phyloP scores from a whole-genome alignment of 2,797 vertebrate genomes.

The Rhyacichthys aspro region DNA sequence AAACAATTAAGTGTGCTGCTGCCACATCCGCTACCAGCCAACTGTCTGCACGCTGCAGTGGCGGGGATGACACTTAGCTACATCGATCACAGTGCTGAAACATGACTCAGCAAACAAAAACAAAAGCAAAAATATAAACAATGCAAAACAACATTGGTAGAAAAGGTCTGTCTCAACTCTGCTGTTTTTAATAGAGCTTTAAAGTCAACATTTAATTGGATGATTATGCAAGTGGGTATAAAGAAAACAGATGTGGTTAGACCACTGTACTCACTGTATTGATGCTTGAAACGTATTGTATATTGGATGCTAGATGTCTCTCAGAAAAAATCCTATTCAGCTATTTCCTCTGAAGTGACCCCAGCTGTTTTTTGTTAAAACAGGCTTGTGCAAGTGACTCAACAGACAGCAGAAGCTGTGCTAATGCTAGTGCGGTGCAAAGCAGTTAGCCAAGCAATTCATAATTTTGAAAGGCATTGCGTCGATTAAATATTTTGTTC shows the following conservation, averaged over 20 bases:
- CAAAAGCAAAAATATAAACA: not conserved
- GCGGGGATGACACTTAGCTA: not conserved
- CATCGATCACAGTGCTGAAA: not conserved
- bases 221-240: constrained; percentile 28
- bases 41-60: constrained; percentile 13
- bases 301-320: constrained; percentile 1
- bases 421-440: too few species aligned
- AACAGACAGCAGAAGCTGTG: constrained; percentile 8
- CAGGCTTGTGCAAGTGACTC: constrained; percentile 15
- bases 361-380: constrained; percentile 62
- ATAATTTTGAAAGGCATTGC: not conserved
- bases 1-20: constrained; percentile 73
- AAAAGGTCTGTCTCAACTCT: constrained; percentile 3
- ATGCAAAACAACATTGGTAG: not conserved
- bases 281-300: constrained; percentile 6
- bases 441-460: not conserved
- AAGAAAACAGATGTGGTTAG: constrained; percentile 26
- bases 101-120: constrained; percentile 16
- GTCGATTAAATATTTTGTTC: too few species aligned
- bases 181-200: constrained; percentile 31
- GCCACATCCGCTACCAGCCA: constrained; percentile 68
- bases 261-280: constrained; percentile 5
- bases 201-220: constrained; percentile 33
- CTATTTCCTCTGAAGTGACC: constrained; percentile 25
- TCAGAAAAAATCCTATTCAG: constrained; percentile 21